Evolutionary conservation across 2,888 invertebrate genomes (phyloP).

Genomic region (Lasioglossum morio): DNA sequence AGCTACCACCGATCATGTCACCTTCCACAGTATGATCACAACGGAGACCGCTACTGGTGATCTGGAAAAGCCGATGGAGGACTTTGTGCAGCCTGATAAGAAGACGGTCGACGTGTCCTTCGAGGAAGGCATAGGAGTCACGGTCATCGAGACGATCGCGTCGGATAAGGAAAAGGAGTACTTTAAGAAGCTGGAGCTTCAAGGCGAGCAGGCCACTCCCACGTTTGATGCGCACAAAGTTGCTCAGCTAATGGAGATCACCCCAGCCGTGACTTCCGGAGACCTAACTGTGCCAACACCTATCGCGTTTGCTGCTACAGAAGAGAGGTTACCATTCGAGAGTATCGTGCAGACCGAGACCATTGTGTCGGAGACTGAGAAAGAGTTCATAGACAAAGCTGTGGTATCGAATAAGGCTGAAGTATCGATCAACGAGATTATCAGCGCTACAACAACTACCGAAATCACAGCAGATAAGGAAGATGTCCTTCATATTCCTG

Average conservation of each 20-base stretch:
- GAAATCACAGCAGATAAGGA: slow-evolving; percentile 87
- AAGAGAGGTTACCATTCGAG: slow-evolving; percentile 86
- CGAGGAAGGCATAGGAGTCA: slow-evolving; percentile 85
- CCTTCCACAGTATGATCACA: slow-evolving; percentile 86
- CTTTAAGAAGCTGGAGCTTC: slow-evolving; percentile 70
- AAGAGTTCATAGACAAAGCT: slow-evolving; percentile 77
- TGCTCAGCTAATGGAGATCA: slow-evolving; percentile 87
- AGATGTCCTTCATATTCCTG: slow-evolving; percentile 82
- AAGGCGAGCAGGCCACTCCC: slow-evolving; percentile 82
- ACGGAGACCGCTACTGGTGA: slow-evolving; percentile 81
- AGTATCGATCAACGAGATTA: slow-evolving; percentile 76
- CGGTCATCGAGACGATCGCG: slow-evolving; percentile 86
- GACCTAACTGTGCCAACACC: slow-evolving; percentile 83
- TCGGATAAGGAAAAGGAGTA: slow-evolving; percentile 84
- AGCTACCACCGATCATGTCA: slow-evolving; percentile 86
- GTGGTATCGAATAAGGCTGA: slow-evolving; percentile 78
- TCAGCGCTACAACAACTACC: slow-evolving; percentile 86
- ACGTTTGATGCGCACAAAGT: slow-evolving; percentile 85
- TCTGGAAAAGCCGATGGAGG: slow-evolving; percentile 77
- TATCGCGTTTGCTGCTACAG: slow-evolving; percentile 83
- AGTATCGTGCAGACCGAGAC: slow-evolving; percentile 87
- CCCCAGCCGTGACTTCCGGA: slow-evolving; percentile 85
- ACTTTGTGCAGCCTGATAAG: slow-evolving; percentile 80
- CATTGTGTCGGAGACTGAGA: slow-evolving; percentile 87
- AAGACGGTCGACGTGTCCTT: slow-evolving; percentile 78